Percentiles rank a stretch among this genome's conserved stretches.
Conservation (phyloP, 1,140 invertebrate species). For the Chymomyza costata region DNA sequence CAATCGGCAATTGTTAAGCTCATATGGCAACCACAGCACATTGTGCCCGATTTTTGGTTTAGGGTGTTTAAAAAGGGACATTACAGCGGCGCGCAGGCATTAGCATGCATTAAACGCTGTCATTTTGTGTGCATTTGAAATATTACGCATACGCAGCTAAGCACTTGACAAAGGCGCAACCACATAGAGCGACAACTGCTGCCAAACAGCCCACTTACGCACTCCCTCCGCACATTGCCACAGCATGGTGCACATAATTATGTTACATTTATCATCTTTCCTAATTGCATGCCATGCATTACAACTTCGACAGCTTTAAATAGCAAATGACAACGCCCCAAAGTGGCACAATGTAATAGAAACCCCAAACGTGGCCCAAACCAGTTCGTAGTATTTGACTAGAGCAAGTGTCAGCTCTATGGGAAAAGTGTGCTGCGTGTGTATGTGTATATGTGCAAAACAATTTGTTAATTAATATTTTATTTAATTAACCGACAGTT, state of each 20-base stretch:
- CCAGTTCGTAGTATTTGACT: too few species aligned
- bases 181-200: slow-evolving; percentile 37
- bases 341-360: not conserved
- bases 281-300: slow-evolving; percentile 51
- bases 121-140: slow-evolving; percentile 23
- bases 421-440: not conserved
- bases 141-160: too few species aligned
- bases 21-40: too few species aligned
- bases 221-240: not conserved
- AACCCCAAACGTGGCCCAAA: too few species aligned
- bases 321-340: slow-evolving; percentile 7
- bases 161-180: too few species aligned
- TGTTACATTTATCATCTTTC: slow-evolving; percentile 63
- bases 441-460: slow-evolving; percentile 5
- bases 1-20: too few species aligned
- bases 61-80: too few species aligned
- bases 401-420: too few species aligned
- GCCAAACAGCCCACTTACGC: not conserved
- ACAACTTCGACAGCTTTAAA: slow-evolving; percentile 34
- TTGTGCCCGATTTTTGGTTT: too few species aligned
- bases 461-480: slow-evolving; percentile 57
- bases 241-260: slow-evolving; percentile 10
- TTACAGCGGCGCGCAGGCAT: slow-evolving; percentile 1
- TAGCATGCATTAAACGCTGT: too few species aligned
- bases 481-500: slow-evolving; percentile 55